These are phyloP conservation scores for Amorpha juglandis DNA, from an alignment of 2,888 invertebrate species.

Conservation along the genomic window DNA sequence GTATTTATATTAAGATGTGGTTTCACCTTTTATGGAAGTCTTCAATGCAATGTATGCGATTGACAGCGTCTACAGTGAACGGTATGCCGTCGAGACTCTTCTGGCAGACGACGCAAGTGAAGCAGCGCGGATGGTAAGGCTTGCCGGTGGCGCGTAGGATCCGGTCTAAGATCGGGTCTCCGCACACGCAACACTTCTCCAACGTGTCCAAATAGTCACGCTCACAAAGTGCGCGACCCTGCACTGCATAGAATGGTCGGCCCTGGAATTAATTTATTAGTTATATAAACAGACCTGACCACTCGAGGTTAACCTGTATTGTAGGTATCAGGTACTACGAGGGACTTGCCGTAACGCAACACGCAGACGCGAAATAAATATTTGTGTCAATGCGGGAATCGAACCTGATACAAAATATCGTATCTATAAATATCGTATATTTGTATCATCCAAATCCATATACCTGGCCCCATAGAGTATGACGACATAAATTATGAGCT, in stretches of 20 bases:
- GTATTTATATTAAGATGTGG: neutral
- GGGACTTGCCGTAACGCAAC: no score
- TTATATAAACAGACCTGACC: no score
- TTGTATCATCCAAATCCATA: no score
- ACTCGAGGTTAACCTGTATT: no score
- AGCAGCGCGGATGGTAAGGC: slow-evolving; percentile 98
- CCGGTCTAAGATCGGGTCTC: slow-evolving; percentile 96
- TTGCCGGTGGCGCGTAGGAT: slow-evolving; percentile 98
- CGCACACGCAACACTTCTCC: slow-evolving; percentile 98
- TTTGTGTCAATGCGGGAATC: no score
- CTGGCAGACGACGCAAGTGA: slow-evolving; percentile 97
- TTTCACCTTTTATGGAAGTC: slow-evolving; percentile 97
- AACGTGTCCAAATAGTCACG: slow-evolving; percentile 97
- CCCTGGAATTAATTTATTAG: slow-evolving; percentile 83
- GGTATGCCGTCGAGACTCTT: slow-evolving; percentile 98
- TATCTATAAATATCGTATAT: no score
- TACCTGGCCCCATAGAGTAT: no score
- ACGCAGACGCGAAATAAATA: no score
- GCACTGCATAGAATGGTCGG: slow-evolving; percentile 97
- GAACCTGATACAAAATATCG: no score
- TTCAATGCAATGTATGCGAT: slow-evolving; percentile 98
- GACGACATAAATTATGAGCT: no score
- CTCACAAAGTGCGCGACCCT: slow-evolving; percentile 97
- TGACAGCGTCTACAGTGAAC: slow-evolving; percentile 99
- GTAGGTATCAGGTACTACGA: no score